These are phyloP conservation scores for Tipula helvola DNA, from an alignment of 2,888 invertebrate genomes.

Conservation along the genomic window DNA sequence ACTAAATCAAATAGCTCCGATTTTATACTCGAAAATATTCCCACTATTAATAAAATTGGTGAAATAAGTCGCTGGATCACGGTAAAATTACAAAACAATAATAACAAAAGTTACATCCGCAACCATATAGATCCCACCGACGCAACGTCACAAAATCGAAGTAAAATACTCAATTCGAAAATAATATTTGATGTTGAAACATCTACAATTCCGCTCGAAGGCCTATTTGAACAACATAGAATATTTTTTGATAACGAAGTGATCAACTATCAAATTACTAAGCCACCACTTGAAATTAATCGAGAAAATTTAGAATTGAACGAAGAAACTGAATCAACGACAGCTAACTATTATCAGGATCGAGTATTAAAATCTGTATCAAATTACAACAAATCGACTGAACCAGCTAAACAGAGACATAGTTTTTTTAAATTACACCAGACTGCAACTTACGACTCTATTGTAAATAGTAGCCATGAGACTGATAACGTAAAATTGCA, in stretches of 20 bases:
- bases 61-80: constrained; percentile 55
- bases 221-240: constrained; percentile 37
- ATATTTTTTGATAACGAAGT: not conserved
- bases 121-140: not conserved
- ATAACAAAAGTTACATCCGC: not conserved
- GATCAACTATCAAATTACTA: not conserved
- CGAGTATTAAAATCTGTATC: not conserved
- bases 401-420: not conserved
- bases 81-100: constrained; percentile 40
- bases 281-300: not conserved
- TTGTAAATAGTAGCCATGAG: not conserved
- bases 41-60: constrained; percentile 51
- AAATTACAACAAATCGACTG: not conserved
- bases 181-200: constrained; percentile 38
- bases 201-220: constrained; percentile 55
- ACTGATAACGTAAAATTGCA: not conserved
- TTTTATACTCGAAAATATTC: constrained; percentile 45
- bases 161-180: constrained; percentile 34
- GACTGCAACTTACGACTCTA: not conserved
- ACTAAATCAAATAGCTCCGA: constrained; percentile 41
- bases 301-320: not conserved
- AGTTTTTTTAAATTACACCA: not conserved
- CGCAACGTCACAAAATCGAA: constrained; percentile 24
- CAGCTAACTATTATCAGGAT: not conserved
- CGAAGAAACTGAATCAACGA: not conserved